Evolutionary conservation across 53 echinoderm and acorn worm genomes (phyloP).

Genomic region (Actinopyga echinites): DNA sequence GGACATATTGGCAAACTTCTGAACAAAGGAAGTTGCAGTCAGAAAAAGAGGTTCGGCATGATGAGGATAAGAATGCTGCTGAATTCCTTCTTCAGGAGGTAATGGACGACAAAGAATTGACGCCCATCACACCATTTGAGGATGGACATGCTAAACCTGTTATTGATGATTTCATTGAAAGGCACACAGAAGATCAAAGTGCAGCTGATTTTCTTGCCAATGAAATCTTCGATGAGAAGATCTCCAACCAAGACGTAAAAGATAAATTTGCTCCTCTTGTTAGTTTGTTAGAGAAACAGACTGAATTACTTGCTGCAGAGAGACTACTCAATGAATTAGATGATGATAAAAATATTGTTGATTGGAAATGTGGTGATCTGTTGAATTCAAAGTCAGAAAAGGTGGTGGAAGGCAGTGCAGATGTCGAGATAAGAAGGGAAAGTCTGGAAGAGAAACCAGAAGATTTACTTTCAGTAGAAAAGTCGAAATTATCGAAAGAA

Average conservation of each 20-base stretch:
- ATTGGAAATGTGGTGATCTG: neutral
- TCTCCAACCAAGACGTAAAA: constrained; percentile 39
- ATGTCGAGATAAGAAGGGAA: no score
- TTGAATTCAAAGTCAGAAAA: constrained; percentile 6
- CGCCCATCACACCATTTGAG: constrained; percentile 25
- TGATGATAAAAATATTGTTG: neutral
- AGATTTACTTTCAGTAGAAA: no score
- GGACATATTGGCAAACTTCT: constrained; percentile 44
- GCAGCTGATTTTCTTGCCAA: constrained; percentile 29
- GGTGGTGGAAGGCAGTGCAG: no score
- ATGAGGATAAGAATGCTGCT: constrained; percentile 36
- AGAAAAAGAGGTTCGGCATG: constrained; percentile 35
- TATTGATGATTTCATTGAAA: constrained; percentile 27
- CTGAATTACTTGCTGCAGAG: neutral
- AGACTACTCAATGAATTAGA: constrained; percentile 2
- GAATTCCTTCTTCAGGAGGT: constrained; percentile 35
- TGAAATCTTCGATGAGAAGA: constrained; percentile 30
- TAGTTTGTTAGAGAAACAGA: constrained; percentile 1
- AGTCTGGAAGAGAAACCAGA: no score
- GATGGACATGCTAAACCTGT: constrained; percentile 10
- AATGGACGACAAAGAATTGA: constrained; percentile 2
- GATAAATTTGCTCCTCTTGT: constrained; percentile 35
- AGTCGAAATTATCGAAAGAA: no score
- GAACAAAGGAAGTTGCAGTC: constrained; percentile 42
- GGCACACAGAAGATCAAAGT: constrained; percentile 35